Evolutionary conservation across 2,888 invertebrate species (phyloP).

Genomic region (Cerastis leucographa): DNA sequence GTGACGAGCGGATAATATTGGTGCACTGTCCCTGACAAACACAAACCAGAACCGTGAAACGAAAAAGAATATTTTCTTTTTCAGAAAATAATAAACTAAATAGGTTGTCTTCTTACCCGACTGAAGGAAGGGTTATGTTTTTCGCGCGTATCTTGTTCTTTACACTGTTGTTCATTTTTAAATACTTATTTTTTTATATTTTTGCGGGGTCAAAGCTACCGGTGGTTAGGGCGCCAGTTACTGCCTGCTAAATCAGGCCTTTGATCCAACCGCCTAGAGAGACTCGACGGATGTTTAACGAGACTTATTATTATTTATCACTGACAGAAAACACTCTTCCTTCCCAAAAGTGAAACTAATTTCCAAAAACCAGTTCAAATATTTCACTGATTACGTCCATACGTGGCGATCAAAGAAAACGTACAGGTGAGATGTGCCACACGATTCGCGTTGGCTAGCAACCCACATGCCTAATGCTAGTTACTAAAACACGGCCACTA

Average conservation of each 20-base stretch:
- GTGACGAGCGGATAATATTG: background rate
- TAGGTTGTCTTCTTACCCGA: no score
- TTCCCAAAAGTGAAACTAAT: no score
- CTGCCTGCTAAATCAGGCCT: background rate
- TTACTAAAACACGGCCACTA: conserved; percentile 77
- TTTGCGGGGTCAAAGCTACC: background rate
- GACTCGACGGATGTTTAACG: background rate
- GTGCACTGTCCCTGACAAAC: background rate
- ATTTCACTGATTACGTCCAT: background rate
- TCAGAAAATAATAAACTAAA: background rate
- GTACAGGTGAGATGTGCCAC: background rate
- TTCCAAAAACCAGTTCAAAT: background rate
- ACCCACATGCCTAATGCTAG: conserved; percentile 22
- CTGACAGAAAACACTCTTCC: background rate
- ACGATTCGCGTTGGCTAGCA: conserved; percentile 14
- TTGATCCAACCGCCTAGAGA: background rate
- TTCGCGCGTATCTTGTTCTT: no score
- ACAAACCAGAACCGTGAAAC: background rate
- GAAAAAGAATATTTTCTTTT: background rate
- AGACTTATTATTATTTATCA: background rate
- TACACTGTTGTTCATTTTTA: no score
- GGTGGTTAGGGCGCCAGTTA: background rate
- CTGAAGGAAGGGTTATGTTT: no score
- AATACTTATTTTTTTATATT: no score
- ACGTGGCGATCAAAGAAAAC: background rate